Evolutionary conservation across 2,113 vertebrate species (phyloP), one percentile per base, ranked within the genome.

Genomic region (Phrynocephalus versicolor): DNA sequence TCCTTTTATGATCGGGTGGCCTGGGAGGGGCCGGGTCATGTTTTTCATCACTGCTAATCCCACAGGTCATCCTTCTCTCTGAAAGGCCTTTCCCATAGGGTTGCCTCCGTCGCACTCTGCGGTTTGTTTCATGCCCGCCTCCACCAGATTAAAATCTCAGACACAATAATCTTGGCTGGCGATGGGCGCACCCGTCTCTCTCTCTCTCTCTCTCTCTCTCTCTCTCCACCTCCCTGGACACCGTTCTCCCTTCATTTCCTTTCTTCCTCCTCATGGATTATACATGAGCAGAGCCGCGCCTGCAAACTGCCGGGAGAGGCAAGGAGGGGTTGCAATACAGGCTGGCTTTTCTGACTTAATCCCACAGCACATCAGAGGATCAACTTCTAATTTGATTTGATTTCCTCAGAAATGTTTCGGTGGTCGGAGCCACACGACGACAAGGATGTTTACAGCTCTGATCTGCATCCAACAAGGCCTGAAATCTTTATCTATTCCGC

Each of bases 351-450:
- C 72, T 1, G 23, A n/a, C 41, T 41, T 76, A 77, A 77, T 77
- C 73, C 83, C n/a, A 0, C 30, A 37, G 82, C 72, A 74, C 82
- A n/a, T 77, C 83, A 69, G 73, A 37, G 62, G 73, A 84, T 77
- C 83, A 77, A 27, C 57, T 64, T 79, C 77, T 85, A 73, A 85
- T 80, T 85, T 80, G 84, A 80, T 85, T 73, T 85, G 77, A 85
- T 73, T 51, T 79, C 84, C 57, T 64, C 57, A 19, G 70, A 73
- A 80, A 65, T 19, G 58, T 72, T 64, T 6, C 6, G 45, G 57
- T 35, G 27, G 21, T 62, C 30, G 3, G 39, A 72, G 70, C 12
- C 6, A 9, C 23, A 39, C 33, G 25, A 72, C 37, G 39, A 37
- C 37, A 19, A 37, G 21, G 16, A 27, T 27, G 21, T 35, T 72